phyloP scores from a whole-genome alignment of 2,888 invertebrate genomes.

The Chymomyza procnemis region DNA sequence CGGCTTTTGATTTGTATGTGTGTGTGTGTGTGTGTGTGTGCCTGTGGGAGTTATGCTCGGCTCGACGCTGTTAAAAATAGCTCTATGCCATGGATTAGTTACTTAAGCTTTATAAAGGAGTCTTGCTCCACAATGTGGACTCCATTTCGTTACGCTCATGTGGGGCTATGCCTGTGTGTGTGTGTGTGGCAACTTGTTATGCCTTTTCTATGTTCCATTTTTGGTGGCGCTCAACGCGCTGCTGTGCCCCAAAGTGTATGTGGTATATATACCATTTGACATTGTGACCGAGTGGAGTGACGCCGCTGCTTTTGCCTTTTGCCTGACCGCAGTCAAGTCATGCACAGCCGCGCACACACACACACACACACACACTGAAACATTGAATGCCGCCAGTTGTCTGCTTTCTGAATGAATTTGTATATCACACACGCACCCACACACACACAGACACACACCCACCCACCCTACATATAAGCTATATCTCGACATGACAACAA shows the following conservation, averaged over 20 bases:
- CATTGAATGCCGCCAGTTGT: neutral
- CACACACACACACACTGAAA: neutral
- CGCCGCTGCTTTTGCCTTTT: neutral
- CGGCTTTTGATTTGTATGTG: constrained; percentile 13
- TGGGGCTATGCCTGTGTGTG: constrained; percentile 16
- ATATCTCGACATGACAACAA: constrained; percentile 26
- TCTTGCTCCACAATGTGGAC: constrained; percentile 49
- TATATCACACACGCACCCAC: constrained; percentile 14
- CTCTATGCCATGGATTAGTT: constrained; percentile 62
- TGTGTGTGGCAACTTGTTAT: constrained; percentile 26
- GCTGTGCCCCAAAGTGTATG: constrained; percentile 8
- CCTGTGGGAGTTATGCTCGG: constrained; percentile 33
- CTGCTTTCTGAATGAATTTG: neutral
- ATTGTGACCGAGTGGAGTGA: constrained; percentile 52
- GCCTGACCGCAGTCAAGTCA: neutral
- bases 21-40: neutral
- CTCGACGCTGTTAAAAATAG: constrained; percentile 63
- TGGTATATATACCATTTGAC: constrained; percentile 52
- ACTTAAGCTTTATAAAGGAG: constrained; percentile 29
- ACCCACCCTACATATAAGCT: constrained; percentile 18
- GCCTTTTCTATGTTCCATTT: constrained; percentile 15
- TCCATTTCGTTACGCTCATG: constrained; percentile 25
- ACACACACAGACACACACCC: constrained; percentile 3
- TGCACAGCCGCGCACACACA: neutral
- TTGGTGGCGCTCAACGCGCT: constrained; percentile 24